Evolutionary conservation across 1,140 invertebrate genomes (phyloP).

Genomic region (Lanistes nyassanus): DNA sequence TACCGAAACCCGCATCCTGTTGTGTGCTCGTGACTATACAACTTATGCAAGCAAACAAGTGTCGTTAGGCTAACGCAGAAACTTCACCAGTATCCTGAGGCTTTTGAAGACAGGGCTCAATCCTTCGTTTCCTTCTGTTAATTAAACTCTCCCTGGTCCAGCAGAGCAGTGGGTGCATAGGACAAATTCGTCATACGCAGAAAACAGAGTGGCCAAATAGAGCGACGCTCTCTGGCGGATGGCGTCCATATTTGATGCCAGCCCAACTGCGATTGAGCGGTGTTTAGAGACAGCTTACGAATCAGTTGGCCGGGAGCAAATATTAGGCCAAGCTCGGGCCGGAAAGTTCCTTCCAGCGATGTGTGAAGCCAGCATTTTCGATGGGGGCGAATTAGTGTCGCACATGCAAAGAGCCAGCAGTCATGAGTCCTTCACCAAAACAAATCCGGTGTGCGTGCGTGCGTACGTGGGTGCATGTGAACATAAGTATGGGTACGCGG

Average conservation of each 20-base stretch:
- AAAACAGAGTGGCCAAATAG: constrained; percentile 9
- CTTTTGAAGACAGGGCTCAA: too few relatives aligned
- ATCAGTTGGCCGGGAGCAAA: constrained; percentile 10
- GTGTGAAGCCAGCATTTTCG: not conserved
- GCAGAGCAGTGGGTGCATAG: constrained; percentile 3
- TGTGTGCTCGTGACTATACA: too few relatives aligned
- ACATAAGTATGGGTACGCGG: constrained; percentile 8
- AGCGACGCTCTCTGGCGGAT: not conserved
- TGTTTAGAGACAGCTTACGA: constrained; percentile 19
- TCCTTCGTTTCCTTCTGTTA: not conserved
- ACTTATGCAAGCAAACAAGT: too few relatives aligned
- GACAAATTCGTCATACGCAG: constrained; percentile 6
- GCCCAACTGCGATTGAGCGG: constrained; percentile 2
- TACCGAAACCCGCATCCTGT: too few relatives aligned
- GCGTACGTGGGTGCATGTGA: not conserved
- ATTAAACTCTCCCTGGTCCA: constrained; percentile 10
- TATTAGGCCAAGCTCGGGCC: constrained; percentile 9
- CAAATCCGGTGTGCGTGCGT: not conserved
- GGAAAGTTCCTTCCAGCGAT: not conserved
- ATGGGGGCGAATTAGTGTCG: not conserved
- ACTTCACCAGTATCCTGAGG: too few relatives aligned
- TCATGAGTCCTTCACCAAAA: not conserved
- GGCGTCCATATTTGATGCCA: constrained; percentile 7
- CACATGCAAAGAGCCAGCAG: not conserved
- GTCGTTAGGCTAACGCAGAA: too few relatives aligned